Evolutionary conservation across 2,888 invertebrate genomes (phyloP), one percentile per base, ranked within the genome.

Genomic region (Chirona hameri): DNA sequence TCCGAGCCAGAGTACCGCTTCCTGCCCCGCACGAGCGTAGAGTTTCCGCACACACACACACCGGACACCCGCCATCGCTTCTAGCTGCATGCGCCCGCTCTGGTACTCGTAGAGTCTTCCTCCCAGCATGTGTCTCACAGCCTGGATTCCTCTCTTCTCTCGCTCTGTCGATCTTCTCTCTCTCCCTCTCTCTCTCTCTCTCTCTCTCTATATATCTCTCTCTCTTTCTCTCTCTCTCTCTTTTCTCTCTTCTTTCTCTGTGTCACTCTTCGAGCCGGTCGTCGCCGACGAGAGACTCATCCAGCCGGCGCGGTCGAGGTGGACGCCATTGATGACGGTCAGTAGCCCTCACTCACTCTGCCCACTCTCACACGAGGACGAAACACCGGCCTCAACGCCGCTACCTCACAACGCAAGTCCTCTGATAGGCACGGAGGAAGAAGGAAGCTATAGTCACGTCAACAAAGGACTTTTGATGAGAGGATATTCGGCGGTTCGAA

Each of bases 161-260:
- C 52, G 65, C 65, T 65, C 65, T 65, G 65, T n/a, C n/a, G n/a
- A 52, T 24, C 60, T 12, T 27, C 12, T n/a, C 27, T 76, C 21
- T 76, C 81, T 72, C 72, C 79, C 21, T 69, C 29, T 60, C 29
- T 81, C 48, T 82, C 65, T 39, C 72, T 81, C 65, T 39, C 72
- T 81, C n/a, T n/a, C 52, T 52, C 7, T 18, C 52, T 52, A n/a
- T n/a, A n/a, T n/a, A n/a, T 18, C 7, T 4, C 52, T 52, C 52
- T n/a, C 65, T 65, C 65, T 65, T 12, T 27, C 12, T n/a, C 27
- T 76, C 21, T 76, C 81, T 72, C 72, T 81, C 21, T 69, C 29
- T 60, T 21, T 81, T n/a, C 48, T 82, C 65, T 39, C 72, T 81
- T 81, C 65, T 60, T 60, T 55, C 24, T 57, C 65, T 81, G 60